Conservation (phyloP, 2,797 vertebrate species). For the Lates japonicus region DNA sequence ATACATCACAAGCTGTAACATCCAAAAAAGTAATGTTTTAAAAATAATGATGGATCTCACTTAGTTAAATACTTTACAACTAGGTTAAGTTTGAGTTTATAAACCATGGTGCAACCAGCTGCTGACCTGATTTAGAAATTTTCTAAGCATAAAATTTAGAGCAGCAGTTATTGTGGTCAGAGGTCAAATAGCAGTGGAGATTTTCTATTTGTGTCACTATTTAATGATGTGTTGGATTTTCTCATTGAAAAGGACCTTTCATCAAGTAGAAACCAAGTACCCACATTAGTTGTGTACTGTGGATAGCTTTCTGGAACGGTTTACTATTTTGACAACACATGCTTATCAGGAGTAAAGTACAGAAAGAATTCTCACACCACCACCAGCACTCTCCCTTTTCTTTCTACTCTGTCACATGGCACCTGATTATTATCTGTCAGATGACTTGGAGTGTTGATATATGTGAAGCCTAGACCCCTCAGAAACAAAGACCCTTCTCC, state of each 20-base stretch:
- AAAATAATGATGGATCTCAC: not conserved
- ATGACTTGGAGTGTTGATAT: not conserved
- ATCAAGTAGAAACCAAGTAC: not conserved
- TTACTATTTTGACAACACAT: conserved; percentile 7
- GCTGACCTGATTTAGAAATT: not conserved
- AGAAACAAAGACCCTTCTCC: not conserved
- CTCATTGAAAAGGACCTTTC: not conserved
- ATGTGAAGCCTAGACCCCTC: conserved; percentile 4
- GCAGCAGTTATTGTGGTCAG: not conserved
- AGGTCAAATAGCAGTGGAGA: not conserved
- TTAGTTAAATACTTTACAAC: not conserved
- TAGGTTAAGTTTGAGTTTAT: not conserved
- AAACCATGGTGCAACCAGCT: not conserved
- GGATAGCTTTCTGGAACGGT: not conserved
- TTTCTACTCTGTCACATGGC: not conserved
- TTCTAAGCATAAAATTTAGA: not conserved
- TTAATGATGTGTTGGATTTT: not conserved
- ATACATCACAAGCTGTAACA: not conserved
- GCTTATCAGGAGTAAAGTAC: conserved; percentile 17
- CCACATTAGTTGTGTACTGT: not conserved
- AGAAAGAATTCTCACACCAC: not conserved
- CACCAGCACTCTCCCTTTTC: not conserved
- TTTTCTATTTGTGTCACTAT: not conserved
- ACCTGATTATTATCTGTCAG: conserved; percentile 16
- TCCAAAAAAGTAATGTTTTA: not conserved